Base-by-base conservation (phyloP, 2,797 vertebrate species). In the Epinephelus coioides region DNA sequence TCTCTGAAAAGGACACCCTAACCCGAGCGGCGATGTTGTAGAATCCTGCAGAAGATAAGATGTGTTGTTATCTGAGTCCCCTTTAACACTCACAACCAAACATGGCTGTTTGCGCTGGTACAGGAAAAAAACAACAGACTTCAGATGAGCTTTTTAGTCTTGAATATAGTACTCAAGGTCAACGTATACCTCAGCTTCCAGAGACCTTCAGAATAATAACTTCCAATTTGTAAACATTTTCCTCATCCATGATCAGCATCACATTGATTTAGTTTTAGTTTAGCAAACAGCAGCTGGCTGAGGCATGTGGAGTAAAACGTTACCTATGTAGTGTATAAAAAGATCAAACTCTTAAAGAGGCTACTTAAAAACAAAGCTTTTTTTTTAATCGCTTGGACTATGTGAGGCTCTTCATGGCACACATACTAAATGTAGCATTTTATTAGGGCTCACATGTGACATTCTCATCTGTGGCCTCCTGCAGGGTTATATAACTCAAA, bases 401-500 rank as follows among this genome's bases (percentile, higher is more conserved):
- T 64, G 71, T 25, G 63, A 63, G 25, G 25, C 71, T 90, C 65
- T 86, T 79, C 78, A 71, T 65, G 56, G 73, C 83, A 83, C 75
- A 88, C 83, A 62, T 55, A 88, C 83, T 90, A 89, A 93, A 91
- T 80, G 87, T 86, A 84, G 88, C 87, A 88, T 90, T 93, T 91
- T 89, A 94, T 93, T 85, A 89, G 81, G 47, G 73, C 82, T 91
- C 86, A 86, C 86, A 89, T 88, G 91, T 91, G 92, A 90, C 90
- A 83, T 82, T 91, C 88, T 92, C 92, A 91, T 94, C 90, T 91
- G 91, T 78, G 89, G 89, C 91, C 78, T 94, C 92, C 86, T 93
- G 91, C 83, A 78, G 92, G 83, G 88, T 95, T 95, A 95, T 91
- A 84, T 95, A 94, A 95, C 88, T 88, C 83, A 83, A 91, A 92